These are phyloP conservation scores for Trogon melanurus DNA, from an alignment of 2,113 vertebrate species.

Conservation along the genomic window DNA sequence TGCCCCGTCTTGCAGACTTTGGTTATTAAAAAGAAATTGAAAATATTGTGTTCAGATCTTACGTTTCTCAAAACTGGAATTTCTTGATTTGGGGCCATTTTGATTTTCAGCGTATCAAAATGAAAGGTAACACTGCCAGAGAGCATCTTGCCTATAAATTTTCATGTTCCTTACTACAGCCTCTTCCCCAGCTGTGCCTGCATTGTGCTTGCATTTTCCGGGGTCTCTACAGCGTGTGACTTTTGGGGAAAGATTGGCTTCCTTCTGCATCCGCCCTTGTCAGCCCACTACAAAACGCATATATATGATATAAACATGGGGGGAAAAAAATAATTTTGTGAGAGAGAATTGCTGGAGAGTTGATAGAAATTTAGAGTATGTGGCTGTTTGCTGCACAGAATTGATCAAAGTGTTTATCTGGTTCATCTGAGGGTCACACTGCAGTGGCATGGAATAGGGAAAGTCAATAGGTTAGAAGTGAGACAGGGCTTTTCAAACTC, in stretches of 20 bases:
- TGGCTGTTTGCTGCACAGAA: background rate
- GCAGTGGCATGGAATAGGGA: background rate
- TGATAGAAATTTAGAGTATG: background rate
- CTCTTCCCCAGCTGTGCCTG: background rate
- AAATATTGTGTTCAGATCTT: background rate
- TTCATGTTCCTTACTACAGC: background rate
- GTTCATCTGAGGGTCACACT: background rate
- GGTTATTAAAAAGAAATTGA: background rate
- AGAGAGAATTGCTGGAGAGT: background rate
- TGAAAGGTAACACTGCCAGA: background rate
- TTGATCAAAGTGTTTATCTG: constrained; percentile 26
- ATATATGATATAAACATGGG: background rate
- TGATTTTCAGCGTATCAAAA: background rate
- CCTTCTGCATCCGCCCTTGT: background rate
- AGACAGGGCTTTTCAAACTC: background rate
- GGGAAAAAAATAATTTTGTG: accelerated
- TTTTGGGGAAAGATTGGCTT: background rate
- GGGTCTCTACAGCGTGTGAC: background rate
- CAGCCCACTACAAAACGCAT: background rate
- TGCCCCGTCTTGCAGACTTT: background rate
- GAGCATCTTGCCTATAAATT: background rate
- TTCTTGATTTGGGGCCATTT: background rate
- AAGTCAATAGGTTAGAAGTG: constrained; percentile 38
- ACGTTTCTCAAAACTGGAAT: background rate
- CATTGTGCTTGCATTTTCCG: background rate